Evolutionary conservation across 2,113 vertebrate genomes (phyloP), one percentile per base, ranked within the genome.

Genomic region (Tympanuchus pallidicinctus): DNA sequence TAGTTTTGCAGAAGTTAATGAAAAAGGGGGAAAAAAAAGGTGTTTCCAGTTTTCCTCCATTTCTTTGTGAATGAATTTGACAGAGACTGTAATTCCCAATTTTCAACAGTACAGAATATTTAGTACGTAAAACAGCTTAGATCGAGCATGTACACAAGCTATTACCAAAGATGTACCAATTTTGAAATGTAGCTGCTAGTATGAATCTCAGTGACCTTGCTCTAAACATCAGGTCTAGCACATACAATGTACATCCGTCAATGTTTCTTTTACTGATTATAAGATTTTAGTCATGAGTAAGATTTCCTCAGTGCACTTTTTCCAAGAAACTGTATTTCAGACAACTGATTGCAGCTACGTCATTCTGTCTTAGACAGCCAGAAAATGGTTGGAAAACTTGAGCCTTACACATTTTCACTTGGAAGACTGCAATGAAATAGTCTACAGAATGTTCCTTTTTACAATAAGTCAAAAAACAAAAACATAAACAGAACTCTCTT

Each of bases 31-130:
- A 47, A 79, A 56, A n/a, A 1, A 40, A 57, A 1, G 0, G 20
- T 57, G 24, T 27, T 66, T 42, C 13, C 20, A 91, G 27, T 3
- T 82, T 61, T 72, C 40, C 2, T 42, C 24, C 4, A 10, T 13
- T 13, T 45, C 7, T 32, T 78, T 52, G 34, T 50, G 9, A 76
- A 65, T 60, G 2, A 82, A 82, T 34, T 34, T 71, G 22, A 56
- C 19, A 34, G 57, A 2, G 1, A 24, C 0, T 86, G 0, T 7
- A 59, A 57, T 59, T 82, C 15, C 8, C 15, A 61, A 2, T 38
- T 85, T 52, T 82, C 45, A 83, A 50, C 82, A 77, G 10, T 8
- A 76, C 12, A 11, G 48, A 21, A 76, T 25, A 18, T 48, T 88
- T 48, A 48, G 10, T 70, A 57, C 21, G 34, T 6, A 75, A 63